A percentile compares a stretch with the other conserved stretches of the same genome.
phyloP scores from a whole-genome alignment of 2,888 invertebrate species.

The Tinea semifulvella region DNA sequence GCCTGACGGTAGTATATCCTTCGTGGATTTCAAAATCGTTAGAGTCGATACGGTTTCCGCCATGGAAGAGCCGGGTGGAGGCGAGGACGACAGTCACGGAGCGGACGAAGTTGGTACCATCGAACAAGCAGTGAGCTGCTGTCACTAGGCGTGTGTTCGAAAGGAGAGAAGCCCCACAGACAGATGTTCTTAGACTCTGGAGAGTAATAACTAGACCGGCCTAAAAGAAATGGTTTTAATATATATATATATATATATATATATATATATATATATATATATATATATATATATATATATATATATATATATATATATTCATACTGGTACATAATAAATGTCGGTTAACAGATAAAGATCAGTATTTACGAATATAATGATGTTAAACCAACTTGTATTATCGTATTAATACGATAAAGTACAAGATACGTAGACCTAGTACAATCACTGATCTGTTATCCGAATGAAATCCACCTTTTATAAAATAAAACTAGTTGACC shows the following conservation, averaged over 20 bases:
- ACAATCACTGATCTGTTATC: too few relatives aligned
- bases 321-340: not conserved
- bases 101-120: constrained; percentile 24
- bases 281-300: too few relatives aligned
- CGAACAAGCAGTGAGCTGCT: constrained; percentile 27
- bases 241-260: not conserved
- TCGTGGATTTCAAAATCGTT: constrained; percentile 25
- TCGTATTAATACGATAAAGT: too few relatives aligned
- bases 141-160: constrained; percentile 23
- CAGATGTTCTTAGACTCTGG: constrained; percentile 19
- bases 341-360: not conserved
- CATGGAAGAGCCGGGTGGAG: constrained; percentile 26
- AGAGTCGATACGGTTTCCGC: constrained; percentile 22
- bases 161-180: constrained; percentile 24
- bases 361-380: too few relatives aligned
- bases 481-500: too few relatives aligned
- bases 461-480: too few relatives aligned
- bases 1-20: constrained; percentile 22
- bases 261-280: not conserved
- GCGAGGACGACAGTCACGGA: constrained; percentile 34
- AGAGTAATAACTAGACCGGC: constrained; percentile 24
- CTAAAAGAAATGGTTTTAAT: constrained; percentile 18
- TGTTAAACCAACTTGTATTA: too few relatives aligned
- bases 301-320: not conserved
- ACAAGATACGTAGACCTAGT: too few relatives aligned